Percentiles rank a stretch among this genome's conserved stretches.
These are phyloP conservation scores for Cervus canadensis DNA, from an alignment of 2,113 vertebrate species.

Conservation along the genomic window DNA sequence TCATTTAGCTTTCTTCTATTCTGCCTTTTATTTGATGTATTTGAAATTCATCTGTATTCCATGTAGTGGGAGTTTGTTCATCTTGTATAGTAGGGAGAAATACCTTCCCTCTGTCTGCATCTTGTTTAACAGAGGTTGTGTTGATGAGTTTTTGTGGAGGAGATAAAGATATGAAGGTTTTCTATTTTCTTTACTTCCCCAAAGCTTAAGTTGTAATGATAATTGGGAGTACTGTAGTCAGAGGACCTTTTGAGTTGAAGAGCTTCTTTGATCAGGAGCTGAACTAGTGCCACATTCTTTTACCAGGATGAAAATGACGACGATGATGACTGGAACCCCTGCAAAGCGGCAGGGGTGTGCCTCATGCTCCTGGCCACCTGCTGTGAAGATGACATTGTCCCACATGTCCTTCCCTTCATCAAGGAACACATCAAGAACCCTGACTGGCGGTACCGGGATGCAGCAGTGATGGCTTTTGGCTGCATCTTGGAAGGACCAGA, in stretches of 20 bases:
- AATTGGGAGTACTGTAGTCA: not conserved
- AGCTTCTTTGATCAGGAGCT: not conserved
- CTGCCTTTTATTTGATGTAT: not conserved
- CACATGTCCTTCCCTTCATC: slow-evolving; percentile 97
- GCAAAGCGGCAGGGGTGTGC: slow-evolving; percentile 96
- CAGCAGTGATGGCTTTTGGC: slow-evolving; percentile 97
- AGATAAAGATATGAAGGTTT: not conserved
- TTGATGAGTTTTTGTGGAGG: not conserved
- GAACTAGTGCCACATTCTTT: not conserved
- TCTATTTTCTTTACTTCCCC: not conserved
- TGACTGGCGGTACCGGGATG: slow-evolving; percentile 97
- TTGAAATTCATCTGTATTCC: not conserved
- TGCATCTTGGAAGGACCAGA: slow-evolving; percentile 97
- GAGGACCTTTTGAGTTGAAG: not conserved
- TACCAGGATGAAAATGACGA: slow-evolving; percentile 96
- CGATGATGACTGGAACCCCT: slow-evolving; percentile 98
- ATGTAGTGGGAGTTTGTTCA: not conserved
- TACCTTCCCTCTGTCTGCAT: not conserved
- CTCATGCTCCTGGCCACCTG: slow-evolving; percentile 98
- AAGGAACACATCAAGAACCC: slow-evolving; percentile 96
- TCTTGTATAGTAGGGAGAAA: not conserved
- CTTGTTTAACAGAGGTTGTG: not conserved
- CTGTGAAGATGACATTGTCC: slow-evolving; percentile 98
- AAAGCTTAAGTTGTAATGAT: not conserved
- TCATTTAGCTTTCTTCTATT: not conserved